Conservation (phyloP, 2,797 vertebrate species). For the Heliangelus exortis region DNA sequence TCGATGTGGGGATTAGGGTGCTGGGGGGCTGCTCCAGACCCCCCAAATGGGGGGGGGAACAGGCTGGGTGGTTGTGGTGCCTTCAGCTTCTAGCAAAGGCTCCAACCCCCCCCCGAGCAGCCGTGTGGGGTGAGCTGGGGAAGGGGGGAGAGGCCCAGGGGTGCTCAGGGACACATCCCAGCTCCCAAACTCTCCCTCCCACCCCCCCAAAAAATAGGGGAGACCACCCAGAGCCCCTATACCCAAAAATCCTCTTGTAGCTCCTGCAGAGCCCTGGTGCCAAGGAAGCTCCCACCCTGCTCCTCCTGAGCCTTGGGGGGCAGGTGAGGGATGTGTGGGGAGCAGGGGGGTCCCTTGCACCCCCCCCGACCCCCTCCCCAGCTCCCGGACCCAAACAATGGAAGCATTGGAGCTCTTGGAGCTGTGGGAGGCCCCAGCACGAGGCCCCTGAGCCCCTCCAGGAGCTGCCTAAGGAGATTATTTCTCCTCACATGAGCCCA, state of each 20-base stretch:
- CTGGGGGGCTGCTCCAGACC: neutral
- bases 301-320: too few relatives aligned
- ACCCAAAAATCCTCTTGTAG: neutral
- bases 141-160: neutral
- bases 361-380: fast-evolving
- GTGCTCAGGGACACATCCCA: neutral
- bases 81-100: neutral
- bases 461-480: slow-evolving; percentile 38
- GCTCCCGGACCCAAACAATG: neutral
- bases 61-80: fast-evolving
- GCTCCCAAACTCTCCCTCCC: neutral
- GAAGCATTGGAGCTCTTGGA: neutral
- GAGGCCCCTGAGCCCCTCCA: neutral
- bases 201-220: neutral
- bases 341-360: neutral
- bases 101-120: neutral
- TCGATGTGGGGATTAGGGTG: slow-evolving; percentile 53
- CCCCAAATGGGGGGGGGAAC: neutral
- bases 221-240: neutral
- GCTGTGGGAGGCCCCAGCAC: neutral
- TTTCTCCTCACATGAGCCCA: slow-evolving; percentile 34
- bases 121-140: neutral
- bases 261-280: neutral
- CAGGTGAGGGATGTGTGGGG: neutral
- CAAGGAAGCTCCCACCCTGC: neutral